A percentile compares a stretch with the other conserved stretches of the same genome.
phyloP scores from a whole-genome alignment of 1,140 invertebrate species.

The Ostrea edulis region DNA sequence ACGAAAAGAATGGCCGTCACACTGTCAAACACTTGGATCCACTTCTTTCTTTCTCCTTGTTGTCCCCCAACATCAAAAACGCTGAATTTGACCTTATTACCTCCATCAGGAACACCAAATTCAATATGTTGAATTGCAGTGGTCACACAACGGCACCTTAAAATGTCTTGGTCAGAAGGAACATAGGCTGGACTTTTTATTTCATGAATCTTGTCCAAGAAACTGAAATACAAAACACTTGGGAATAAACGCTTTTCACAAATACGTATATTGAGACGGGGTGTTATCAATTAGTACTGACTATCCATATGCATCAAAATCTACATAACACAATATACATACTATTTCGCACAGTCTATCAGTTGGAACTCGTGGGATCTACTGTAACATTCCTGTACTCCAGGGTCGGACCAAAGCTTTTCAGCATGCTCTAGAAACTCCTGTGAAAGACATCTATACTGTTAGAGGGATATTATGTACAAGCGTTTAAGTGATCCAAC shows the following conservation, averaged over 20 bases:
- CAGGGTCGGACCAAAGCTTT: conserved; percentile 96
- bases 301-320: not conserved
- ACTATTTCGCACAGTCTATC: conserved; percentile 99
- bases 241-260: not conserved
- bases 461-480: no score
- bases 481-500: no score
- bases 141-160: conserved; percentile 75
- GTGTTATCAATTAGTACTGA: not conserved
- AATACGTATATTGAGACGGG: not conserved
- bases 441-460: not conserved
- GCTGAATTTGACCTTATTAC: conserved; percentile 74
- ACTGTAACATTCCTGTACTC: conserved; percentile 96
- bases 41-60: conserved; percentile 89
- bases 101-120: conserved; percentile 71
- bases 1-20: conserved; percentile 90
- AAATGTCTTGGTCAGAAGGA: conserved; percentile 77
- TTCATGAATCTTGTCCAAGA: conserved; percentile 72
- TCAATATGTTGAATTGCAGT: conserved; percentile 74
- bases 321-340: conserved; percentile 80
- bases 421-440: conserved; percentile 97
- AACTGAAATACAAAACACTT: conserved; percentile 62
- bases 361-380: conserved; percentile 99
- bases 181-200: conserved; percentile 69
- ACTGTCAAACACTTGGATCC: conserved; percentile 91
- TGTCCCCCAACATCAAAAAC: conserved; percentile 85